Percentiles rank a stretch among this genome's conserved stretches.
Conservation (phyloP, 2,113 vertebrate species). For the Catagonus wagneri region DNA sequence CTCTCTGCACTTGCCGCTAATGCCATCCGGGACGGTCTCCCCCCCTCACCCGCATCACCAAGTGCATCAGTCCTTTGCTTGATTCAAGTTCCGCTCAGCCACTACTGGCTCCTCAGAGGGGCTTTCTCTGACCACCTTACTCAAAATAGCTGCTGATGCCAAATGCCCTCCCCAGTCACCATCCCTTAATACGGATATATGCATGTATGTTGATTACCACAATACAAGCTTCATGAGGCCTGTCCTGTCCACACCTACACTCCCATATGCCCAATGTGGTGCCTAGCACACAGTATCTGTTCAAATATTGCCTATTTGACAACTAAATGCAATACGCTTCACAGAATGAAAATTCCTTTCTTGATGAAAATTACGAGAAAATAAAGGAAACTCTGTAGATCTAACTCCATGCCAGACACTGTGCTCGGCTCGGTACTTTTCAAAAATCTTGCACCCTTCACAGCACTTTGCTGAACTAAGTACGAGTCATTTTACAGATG, state of each 20-base stretch:
- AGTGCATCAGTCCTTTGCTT: background rate
- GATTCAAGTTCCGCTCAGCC: background rate
- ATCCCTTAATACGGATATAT: background rate
- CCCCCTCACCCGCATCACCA: background rate
- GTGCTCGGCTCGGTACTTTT: background rate
- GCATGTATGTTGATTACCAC: background rate
- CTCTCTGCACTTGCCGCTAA: background rate
- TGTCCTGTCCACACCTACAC: background rate
- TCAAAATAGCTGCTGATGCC: background rate
- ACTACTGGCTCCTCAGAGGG: background rate
- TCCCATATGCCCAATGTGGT: background rate
- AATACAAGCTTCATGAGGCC: background rate
- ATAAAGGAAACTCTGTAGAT: background rate
- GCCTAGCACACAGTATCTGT: background rate
- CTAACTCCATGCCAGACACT: background rate
- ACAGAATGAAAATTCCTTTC: background rate
- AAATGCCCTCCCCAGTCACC: background rate
- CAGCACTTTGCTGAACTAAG: background rate
- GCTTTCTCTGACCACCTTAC: background rate
- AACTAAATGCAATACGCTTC: background rate
- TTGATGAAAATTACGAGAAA: background rate
- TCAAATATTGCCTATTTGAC: background rate
- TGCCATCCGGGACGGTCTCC: no score
- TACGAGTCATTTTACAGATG: background rate
- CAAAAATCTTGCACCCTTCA: slow-evolving; percentile 10